Evolutionary conservation across 2,113 vertebrate genomes (phyloP).

Genomic region (Chionis minor): DNA sequence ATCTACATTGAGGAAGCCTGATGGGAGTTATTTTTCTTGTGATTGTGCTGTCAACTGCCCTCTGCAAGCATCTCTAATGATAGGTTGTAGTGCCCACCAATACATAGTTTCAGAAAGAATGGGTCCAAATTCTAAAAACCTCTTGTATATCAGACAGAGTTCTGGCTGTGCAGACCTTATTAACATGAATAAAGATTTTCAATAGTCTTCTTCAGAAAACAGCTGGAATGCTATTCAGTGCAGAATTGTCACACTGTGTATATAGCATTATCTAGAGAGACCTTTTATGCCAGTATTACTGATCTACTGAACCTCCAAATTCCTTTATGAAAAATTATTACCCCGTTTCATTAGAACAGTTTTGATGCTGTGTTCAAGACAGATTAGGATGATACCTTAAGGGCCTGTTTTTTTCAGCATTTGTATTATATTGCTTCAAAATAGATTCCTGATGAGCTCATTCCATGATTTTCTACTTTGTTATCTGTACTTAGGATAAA

Average conservation of each 20-base stretch:
- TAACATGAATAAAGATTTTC: not conserved
- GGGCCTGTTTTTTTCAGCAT: not conserved
- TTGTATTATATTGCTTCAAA: not conserved
- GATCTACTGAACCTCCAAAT: not conserved
- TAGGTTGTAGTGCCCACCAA: not conserved
- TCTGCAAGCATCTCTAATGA: not conserved
- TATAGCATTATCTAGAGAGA: conserved; percentile 22
- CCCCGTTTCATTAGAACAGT: conserved; percentile 2
- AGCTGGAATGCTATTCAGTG: not conserved
- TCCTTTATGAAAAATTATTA: conserved; percentile 15
- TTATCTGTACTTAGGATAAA: not conserved
- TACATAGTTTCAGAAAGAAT: not conserved
- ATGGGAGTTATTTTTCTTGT: conserved; percentile 33
- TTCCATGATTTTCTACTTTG: not conserved
- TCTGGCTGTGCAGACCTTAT: not conserved
- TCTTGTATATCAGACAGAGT: not conserved
- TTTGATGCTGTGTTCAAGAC: conserved; percentile 17
- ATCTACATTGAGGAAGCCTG: conserved; percentile 7
- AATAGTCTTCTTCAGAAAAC: not conserved
- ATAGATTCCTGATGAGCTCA: not conserved
- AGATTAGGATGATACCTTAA: conserved; percentile 17
- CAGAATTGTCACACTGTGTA: not conserved
- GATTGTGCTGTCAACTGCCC: not conserved
- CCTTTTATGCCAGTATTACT: conserved; percentile 7
- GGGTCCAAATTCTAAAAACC: not conserved